Evolutionary conservation across 2,113 vertebrate genomes (phyloP).

Genomic region (Pterocles orientalis): DNA sequence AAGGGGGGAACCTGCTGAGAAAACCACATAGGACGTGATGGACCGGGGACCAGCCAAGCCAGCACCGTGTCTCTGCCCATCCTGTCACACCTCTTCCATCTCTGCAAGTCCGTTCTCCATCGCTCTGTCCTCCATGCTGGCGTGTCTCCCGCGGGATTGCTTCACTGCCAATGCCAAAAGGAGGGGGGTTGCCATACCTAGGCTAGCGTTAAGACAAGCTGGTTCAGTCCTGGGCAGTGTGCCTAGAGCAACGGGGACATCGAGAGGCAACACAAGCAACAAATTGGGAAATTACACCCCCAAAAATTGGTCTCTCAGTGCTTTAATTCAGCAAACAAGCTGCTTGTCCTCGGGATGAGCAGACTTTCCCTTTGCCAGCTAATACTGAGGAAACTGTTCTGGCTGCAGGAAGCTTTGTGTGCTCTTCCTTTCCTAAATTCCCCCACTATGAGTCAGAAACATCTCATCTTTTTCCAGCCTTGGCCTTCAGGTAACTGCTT

Average conservation of each 20-base stretch:
- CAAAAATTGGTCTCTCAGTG: background rate
- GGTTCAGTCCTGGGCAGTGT: rapidly evolving
- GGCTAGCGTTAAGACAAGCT: background rate
- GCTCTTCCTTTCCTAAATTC: background rate
- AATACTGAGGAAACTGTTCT: background rate
- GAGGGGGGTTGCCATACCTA: background rate
- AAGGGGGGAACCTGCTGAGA: background rate
- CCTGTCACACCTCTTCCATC: background rate
- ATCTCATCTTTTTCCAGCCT: background rate
- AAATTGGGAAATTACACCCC: background rate
- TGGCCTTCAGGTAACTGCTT: background rate
- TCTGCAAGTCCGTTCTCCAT: background rate
- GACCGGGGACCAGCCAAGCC: background rate
- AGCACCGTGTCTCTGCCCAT: background rate
- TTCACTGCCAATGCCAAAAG: background rate
- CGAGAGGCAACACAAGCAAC: background rate
- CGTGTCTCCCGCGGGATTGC: rapidly evolving
- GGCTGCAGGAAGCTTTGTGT: background rate
- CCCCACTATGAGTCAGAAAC: background rate
- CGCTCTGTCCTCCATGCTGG: background rate
- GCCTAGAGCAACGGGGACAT: background rate
- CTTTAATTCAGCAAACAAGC: background rate
- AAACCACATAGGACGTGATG: background rate
- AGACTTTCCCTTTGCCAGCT: background rate
- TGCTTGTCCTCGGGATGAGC: rapidly evolving